Evolutionary conservation across 2,113 vertebrate genomes (phyloP).

Genomic region (Tinamus guttatus): DNA sequence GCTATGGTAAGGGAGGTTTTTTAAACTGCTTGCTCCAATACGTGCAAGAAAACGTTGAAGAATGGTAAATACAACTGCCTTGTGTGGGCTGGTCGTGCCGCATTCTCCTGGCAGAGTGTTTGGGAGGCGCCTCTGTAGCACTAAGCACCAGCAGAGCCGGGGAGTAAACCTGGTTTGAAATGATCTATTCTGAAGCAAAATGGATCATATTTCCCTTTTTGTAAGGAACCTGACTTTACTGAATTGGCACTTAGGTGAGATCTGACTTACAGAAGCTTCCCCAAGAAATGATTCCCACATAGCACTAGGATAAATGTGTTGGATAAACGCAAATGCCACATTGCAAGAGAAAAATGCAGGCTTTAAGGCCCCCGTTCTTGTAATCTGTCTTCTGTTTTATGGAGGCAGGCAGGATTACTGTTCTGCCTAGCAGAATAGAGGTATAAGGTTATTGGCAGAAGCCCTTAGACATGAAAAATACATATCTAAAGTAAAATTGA

Average conservation of each 20-base stretch:
- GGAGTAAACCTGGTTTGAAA: background rate
- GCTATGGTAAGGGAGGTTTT: background rate
- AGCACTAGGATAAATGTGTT: background rate
- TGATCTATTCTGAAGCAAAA: background rate
- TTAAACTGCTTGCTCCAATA: background rate
- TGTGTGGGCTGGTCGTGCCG: background rate
- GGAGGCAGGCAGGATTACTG: background rate
- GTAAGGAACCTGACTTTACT: background rate
- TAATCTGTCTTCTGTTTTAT: background rate
- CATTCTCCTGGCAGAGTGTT: background rate
- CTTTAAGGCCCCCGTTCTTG: rapidly evolving
- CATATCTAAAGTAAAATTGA: background rate
- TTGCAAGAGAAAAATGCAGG: background rate
- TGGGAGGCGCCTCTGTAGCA: background rate
- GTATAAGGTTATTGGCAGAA: background rate
- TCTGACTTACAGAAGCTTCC: background rate
- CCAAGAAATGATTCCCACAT: background rate
- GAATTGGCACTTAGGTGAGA: background rate
- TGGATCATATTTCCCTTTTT: background rate
- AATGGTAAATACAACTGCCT: background rate
- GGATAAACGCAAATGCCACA: background rate
- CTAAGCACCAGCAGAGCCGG: background rate
- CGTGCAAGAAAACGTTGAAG: background rate
- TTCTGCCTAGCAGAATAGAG: background rate
- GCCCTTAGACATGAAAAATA: background rate